These are phyloP conservation scores for Pseudomyrmex gracilis DNA, from an alignment of 1,140 invertebrate species.

Conservation along the genomic window DNA sequence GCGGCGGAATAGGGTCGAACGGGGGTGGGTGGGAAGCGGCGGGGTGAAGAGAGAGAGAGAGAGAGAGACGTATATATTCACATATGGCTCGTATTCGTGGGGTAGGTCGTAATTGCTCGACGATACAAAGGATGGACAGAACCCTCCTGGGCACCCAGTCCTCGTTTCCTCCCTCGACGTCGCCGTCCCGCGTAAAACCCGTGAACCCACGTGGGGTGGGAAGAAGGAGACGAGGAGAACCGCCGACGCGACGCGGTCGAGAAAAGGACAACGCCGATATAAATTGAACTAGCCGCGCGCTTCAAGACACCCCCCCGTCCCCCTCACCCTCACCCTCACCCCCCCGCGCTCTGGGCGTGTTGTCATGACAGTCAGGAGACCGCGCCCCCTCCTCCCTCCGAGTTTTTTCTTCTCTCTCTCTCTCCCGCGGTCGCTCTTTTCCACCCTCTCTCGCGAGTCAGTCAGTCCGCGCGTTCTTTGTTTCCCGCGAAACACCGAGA, in stretches of 20 bases:
- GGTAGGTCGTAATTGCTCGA: slow-evolving; percentile 83
- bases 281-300: slow-evolving; percentile 69
- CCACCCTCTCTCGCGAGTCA: too few species aligned
- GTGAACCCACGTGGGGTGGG: slow-evolving; percentile 56
- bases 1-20: slow-evolving; percentile 6
- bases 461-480: slow-evolving; percentile 47
- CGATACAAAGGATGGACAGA: slow-evolving; percentile 83
- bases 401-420: slow-evolving; percentile 9
- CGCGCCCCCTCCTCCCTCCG: background rate
- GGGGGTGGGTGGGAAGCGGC: background rate
- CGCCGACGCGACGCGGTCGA: slow-evolving; percentile 17
- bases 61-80: slow-evolving; percentile 31
- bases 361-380: slow-evolving; percentile 53
- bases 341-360: slow-evolving; percentile 50
- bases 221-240: slow-evolving; percentile 62
- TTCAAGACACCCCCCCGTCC: slow-evolving; percentile 64
- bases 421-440: background rate
- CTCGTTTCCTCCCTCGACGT: slow-evolving; percentile 55
- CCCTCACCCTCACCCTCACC: too few species aligned
- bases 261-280: slow-evolving; percentile 38
- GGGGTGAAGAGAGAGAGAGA: background rate
- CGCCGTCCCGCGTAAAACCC: slow-evolving; percentile 73
- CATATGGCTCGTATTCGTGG: slow-evolving; percentile 70
- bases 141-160: slow-evolving; percentile 75
- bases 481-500: slow-evolving; percentile 34